phyloP scores from a whole-genome alignment of 2,113 vertebrate species.

The Megalops atlanticus region DNA sequence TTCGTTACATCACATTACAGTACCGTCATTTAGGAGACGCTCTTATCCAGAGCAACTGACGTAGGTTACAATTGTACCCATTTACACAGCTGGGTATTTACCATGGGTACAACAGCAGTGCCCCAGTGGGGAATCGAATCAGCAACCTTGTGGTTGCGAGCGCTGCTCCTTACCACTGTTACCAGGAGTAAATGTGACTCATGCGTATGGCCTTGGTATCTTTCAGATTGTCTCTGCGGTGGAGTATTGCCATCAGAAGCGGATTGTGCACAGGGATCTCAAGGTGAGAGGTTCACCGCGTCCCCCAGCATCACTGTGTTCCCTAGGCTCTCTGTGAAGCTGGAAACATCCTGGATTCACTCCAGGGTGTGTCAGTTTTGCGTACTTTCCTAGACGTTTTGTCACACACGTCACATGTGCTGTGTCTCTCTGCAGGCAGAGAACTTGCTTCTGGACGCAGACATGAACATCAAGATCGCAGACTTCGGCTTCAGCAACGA shows the following conservation, averaged over 20 bases:
- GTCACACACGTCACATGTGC: not conserved
- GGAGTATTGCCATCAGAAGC: constrained; percentile 97
- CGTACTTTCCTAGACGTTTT: not conserved
- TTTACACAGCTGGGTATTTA: too few relatives aligned
- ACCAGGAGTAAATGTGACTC: too few relatives aligned
- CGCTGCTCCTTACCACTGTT: too few relatives aligned
- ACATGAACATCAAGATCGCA: constrained; percentile 99
- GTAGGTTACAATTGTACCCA: too few relatives aligned
- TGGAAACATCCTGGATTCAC: constrained; percentile 2
- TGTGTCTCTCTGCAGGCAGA: constrained; percentile 78
- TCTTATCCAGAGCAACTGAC: too few relatives aligned
- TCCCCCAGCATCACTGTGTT: too few relatives aligned
- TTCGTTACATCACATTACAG: too few relatives aligned
- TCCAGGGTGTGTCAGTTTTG: not conserved
- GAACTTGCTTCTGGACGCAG: constrained; percentile 92
- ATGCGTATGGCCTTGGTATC: constrained; percentile 32
- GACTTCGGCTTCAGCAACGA: constrained; percentile 98
- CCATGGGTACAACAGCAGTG: too few relatives aligned
- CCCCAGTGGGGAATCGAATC: too few relatives aligned
- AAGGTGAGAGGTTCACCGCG: constrained; percentile 81
- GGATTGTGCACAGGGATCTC: constrained; percentile 95
- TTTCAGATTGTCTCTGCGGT: constrained; percentile 98
- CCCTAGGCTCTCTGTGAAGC: too few relatives aligned
- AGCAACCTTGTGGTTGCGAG: too few relatives aligned
- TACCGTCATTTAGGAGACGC: too few relatives aligned